Evolutionary conservation across 1,140 invertebrate species (phyloP).

Genomic region (Asbolus verrucosus): DNA sequence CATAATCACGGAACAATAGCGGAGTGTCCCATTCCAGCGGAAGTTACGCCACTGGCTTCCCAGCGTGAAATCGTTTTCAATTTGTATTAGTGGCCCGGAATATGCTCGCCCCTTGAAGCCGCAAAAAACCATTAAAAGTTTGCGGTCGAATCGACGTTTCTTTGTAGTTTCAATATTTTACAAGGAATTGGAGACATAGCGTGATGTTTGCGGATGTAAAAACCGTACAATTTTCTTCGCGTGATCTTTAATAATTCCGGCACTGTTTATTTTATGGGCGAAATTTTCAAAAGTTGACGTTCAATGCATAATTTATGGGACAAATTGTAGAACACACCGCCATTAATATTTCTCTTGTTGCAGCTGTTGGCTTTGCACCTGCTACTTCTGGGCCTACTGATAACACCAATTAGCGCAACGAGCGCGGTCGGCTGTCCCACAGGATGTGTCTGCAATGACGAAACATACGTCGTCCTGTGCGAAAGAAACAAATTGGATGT

Average conservation of each 20-base stretch:
- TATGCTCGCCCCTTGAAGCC: no score
- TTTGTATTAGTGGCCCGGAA: no score
- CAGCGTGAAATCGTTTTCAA: no score
- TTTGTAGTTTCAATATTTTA: conserved; percentile 17
- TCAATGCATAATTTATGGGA: conserved; percentile 1
- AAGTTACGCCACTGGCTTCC: no score
- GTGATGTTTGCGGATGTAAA: conserved; percentile 22
- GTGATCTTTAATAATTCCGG: conserved; percentile 9
- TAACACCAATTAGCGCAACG: conserved; percentile 52
- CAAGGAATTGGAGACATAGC: not conserved
- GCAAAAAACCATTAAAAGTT: no score
- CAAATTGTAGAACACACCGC: not conserved
- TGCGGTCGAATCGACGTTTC: no score
- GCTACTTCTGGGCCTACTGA: conserved; percentile 62
- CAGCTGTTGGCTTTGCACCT: conserved; percentile 60
- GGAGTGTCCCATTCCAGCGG: no score
- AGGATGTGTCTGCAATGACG: conserved; percentile 88
- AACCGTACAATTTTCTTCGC: conserved; percentile 20
- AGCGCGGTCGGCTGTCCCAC: conserved; percentile 73
- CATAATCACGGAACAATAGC: no score
- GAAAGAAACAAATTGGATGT: conserved; percentile 87
- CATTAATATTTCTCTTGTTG: conserved; percentile 57
- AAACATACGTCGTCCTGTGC: conserved; percentile 88
- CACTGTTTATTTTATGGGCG: conserved; percentile 2
- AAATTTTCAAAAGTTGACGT: conserved; percentile 4